Conservation (phyloP, 2,888 invertebrate species). For the Heliconius cydno region DNA sequence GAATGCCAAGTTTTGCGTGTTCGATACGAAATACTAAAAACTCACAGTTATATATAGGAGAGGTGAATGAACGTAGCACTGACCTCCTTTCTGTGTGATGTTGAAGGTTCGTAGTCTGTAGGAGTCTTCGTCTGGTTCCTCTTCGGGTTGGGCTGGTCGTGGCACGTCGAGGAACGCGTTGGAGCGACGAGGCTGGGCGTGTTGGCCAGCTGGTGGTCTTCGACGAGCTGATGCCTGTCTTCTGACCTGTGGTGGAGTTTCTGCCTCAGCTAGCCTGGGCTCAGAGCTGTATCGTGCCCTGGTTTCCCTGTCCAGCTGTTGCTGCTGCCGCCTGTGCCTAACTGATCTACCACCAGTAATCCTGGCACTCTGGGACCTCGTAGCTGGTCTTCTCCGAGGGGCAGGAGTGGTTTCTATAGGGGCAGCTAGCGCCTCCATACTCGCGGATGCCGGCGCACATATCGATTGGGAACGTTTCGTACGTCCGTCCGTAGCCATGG, state of each 20-base stretch:
- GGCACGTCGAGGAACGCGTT: constrained; percentile 90
- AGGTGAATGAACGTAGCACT: constrained; percentile 79
- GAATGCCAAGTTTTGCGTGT: constrained; percentile 69
- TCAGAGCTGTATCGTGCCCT: constrained; percentile 86
- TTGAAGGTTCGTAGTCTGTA: constrained; percentile 96
- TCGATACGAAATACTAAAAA: constrained; percentile 68
- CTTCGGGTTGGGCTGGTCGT: constrained; percentile 69
- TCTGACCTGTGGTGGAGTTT: constrained; percentile 86
- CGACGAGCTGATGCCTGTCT: constrained; percentile 85
- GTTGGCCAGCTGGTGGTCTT: constrained; percentile 76
- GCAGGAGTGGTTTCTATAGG: constrained; percentile 83
- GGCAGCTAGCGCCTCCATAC: constrained; percentile 86
- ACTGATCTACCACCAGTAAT: constrained; percentile 86
- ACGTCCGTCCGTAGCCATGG: constrained; percentile 86
- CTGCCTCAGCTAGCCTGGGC: constrained; percentile 86
- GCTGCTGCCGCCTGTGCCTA: constrained; percentile 73
- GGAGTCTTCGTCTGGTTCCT: constrained; percentile 92
- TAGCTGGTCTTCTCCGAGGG: constrained; percentile 86
- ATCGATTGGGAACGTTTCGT: constrained; percentile 90
- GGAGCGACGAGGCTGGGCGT: constrained; percentile 84
- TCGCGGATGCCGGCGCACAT: constrained; percentile 87
- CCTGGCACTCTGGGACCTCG: constrained; percentile 90
- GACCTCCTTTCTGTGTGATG: constrained; percentile 94
- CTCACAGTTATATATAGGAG: constrained; percentile 64
- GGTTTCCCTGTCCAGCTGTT: constrained; percentile 79